These are phyloP conservation scores for Helicoverpa zea DNA, from an alignment of 1,140 invertebrate genomes.

Conservation along the genomic window DNA sequence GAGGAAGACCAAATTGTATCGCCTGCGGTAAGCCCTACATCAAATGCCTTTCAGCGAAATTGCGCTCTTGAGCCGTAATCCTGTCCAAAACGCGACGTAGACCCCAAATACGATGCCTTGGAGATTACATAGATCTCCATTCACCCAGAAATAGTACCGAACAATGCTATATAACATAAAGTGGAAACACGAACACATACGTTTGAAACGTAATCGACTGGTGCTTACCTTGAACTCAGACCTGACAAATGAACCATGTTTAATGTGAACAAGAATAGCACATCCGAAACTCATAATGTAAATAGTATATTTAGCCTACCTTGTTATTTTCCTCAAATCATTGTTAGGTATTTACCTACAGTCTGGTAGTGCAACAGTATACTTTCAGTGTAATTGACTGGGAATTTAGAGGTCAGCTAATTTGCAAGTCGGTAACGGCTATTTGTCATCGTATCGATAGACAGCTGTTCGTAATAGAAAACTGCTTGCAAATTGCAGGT, in stretches of 20 bases:
- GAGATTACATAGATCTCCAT: constrained; percentile 9
- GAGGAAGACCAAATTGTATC: constrained; percentile 3
- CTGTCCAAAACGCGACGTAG: background rate
- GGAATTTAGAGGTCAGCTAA: constrained; percentile 15
- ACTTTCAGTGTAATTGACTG: background rate
- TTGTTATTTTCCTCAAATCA: constrained; percentile 33
- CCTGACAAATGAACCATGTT: constrained; percentile 25
- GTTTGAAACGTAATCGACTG: constrained; percentile 14
- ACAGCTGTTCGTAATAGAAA: too few species aligned
- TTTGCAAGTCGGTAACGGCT: background rate
- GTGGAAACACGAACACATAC: constrained; percentile 26
- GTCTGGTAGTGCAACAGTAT: background rate
- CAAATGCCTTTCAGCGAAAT: constrained; percentile 21
- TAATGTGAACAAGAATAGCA: constrained; percentile 37
- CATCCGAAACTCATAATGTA: constrained; percentile 32
- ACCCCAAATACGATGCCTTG: background rate
- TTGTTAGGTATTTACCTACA: background rate
- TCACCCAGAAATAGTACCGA: constrained; percentile 15
- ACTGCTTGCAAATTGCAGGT: too few species aligned
- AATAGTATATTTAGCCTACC: constrained; percentile 29
- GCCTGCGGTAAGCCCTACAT: constrained; percentile 24
- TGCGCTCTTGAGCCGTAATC: constrained; percentile 10
- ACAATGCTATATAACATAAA: background rate
- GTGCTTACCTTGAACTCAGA: constrained; percentile 36
- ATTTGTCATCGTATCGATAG: constrained; percentile 1